phyloP scores from a whole-genome alignment of 2,113 vertebrate species.

The Mus spicilegus region DNA sequence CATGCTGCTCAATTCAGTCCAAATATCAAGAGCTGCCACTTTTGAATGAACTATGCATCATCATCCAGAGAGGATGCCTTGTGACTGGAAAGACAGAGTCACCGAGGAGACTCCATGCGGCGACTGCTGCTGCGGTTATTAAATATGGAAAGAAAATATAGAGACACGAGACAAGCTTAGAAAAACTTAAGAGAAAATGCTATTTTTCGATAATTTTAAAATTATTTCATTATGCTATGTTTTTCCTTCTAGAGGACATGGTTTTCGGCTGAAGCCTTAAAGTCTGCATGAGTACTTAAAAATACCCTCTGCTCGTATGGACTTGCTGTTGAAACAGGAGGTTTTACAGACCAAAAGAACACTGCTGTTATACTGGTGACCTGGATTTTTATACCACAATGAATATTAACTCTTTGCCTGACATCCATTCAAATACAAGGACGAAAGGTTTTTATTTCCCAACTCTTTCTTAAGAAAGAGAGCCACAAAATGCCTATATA shows the following conservation, averaged over 20 bases:
- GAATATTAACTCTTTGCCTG: constrained; percentile 68
- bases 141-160: constrained; percentile 73
- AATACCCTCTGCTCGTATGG: constrained; percentile 76
- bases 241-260: constrained; percentile 71
- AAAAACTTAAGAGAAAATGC: constrained; percentile 81
- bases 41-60: constrained; percentile 64
- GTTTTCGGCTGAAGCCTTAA: constrained; percentile 83
- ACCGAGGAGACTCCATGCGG: background rate
- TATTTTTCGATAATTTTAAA: constrained; percentile 26
- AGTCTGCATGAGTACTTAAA: constrained; percentile 72
- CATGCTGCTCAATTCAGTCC: constrained; percentile 34
- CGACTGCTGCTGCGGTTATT: constrained; percentile 38
- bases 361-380: constrained; percentile 63
- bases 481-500: constrained; percentile 35
- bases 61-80: constrained; percentile 11
- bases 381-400: constrained; percentile 79
- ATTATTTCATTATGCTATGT: constrained; percentile 76
- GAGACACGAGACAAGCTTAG: constrained; percentile 67
- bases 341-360: constrained; percentile 66
- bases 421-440: constrained; percentile 10
- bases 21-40: constrained; percentile 36
- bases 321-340: constrained; percentile 78
- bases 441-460: background rate
- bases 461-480: constrained; percentile 54
- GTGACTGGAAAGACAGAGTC: constrained; percentile 28